These are phyloP conservation scores for Drosophila nigrodunni DNA, from an alignment of 1,140 invertebrate genomes.

Conservation along the genomic window DNA sequence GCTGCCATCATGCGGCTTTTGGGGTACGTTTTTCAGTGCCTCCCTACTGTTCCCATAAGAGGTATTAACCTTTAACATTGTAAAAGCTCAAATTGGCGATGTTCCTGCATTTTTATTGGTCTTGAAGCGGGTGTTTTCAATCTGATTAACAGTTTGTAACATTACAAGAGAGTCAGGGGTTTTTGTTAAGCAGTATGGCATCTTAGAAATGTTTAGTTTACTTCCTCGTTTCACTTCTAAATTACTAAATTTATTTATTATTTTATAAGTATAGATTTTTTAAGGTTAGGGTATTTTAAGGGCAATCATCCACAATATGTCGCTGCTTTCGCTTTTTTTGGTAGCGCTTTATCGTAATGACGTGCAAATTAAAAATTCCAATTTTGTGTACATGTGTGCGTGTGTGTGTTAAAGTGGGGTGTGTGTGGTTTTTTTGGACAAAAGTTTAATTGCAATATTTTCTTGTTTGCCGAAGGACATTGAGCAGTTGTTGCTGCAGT, in stretches of 20 bases:
- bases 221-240: no score
- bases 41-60: constrained; percentile 12
- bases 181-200: no score
- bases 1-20: constrained; percentile 14
- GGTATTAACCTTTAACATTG: constrained; percentile 68
- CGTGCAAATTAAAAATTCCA: constrained; percentile 78
- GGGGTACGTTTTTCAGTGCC: constrained; percentile 4
- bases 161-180: no score
- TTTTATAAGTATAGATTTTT: no score
- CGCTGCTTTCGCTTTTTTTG: not conserved
- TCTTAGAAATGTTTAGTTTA: no score
- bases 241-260: no score
- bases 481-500: constrained; percentile 19
- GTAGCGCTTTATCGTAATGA: constrained; percentile 57
- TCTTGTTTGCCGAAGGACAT: constrained; percentile 32
- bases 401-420: constrained; percentile 1
- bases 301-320: constrained; percentile 3
- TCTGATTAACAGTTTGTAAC: not conserved
- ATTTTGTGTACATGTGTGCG: constrained; percentile 24
- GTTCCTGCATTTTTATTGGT: constrained; percentile 19
- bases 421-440: constrained; percentile 23
- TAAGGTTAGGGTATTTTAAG: constrained; percentile 11
- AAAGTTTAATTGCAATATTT: constrained; percentile 56
- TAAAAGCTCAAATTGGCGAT: constrained; percentile 36
- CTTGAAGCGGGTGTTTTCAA: constrained; percentile 16